Evolutionary conservation across 1,140 invertebrate genomes (phyloP).

Genomic region (Drosophila watanabei): DNA sequence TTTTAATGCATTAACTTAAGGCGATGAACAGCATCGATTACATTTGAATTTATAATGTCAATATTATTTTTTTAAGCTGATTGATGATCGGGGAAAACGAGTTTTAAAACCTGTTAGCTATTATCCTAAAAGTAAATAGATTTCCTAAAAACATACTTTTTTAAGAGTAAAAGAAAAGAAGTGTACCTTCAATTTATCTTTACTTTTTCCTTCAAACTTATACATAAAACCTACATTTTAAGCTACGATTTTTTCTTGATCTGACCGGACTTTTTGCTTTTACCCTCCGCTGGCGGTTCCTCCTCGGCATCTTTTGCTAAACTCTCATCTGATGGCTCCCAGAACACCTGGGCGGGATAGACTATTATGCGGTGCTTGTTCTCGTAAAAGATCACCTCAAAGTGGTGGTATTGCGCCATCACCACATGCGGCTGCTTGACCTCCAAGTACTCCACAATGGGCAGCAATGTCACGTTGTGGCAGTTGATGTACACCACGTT

Average conservation of each 20-base stretch:
- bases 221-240: neutral
- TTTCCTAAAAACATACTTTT: neutral
- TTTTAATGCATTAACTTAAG: constrained; percentile 27
- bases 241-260: neutral
- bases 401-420: constrained; percentile 41
- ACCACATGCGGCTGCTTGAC: constrained; percentile 22
- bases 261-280: neutral
- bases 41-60: constrained; percentile 6
- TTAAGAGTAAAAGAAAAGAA: neutral
- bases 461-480: constrained; percentile 7
- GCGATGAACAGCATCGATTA: constrained; percentile 1
- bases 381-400: constrained; percentile 32
- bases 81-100: neutral
- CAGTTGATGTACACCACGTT: constrained; percentile 58
- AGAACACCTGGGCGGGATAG: constrained; percentile 41
- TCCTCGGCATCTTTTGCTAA: neutral
- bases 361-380: constrained; percentile 21
- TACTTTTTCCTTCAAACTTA: neutral
- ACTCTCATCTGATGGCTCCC: neutral
- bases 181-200: neutral
- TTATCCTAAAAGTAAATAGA: too few species aligned
- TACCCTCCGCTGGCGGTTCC: constrained; percentile 4
- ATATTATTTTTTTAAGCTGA: constrained; percentile 11
- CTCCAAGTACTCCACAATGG: constrained; percentile 16
- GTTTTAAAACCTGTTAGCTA: neutral